These are phyloP conservation scores for Scaptodrosophila latifasciaeformis DNA, from an alignment of 2,888 invertebrate species.

Conservation along the genomic window DNA sequence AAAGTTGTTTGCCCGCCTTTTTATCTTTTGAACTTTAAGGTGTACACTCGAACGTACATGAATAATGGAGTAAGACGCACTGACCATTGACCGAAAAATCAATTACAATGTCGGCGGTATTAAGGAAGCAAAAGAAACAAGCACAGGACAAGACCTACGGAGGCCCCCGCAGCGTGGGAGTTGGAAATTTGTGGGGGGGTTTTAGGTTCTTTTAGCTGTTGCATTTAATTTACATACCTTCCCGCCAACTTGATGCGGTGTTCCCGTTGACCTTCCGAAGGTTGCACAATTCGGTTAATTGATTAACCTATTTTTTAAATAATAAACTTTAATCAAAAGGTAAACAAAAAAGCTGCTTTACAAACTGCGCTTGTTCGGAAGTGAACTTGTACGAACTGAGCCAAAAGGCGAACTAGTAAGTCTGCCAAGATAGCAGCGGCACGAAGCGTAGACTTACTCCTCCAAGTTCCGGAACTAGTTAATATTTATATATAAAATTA, in stretches of 20 bases:
- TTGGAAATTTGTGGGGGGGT: not conserved
- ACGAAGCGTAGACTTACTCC: no score
- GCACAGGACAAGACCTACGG: not conserved
- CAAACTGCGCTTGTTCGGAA: no score
- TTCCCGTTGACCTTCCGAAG: not conserved
- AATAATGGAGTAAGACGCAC: constrained; percentile 10
- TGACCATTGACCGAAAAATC: constrained; percentile 28
- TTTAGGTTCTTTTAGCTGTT: not conserved
- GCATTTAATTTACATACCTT: constrained; percentile 12
- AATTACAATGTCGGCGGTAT: constrained; percentile 27
- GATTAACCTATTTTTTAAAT: constrained; percentile 10
- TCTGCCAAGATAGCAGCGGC: no score
- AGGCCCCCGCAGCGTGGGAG: not conserved
- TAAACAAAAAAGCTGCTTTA: no score
- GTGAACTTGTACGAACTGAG: no score
- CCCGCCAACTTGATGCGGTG: not conserved
- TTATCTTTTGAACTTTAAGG: not conserved
- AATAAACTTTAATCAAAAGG: no score
- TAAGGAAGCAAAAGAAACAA: not conserved
- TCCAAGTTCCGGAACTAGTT: no score
- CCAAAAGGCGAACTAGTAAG: no score
- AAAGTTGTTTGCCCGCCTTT: not conserved
- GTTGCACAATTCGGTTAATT: constrained; percentile 14
- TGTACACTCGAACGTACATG: constrained; percentile 5
- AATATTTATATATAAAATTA: no score